Evolutionary conservation across 1,140 invertebrate genomes (phyloP).

Genomic region (Drosophila pseudoobscura): DNA sequence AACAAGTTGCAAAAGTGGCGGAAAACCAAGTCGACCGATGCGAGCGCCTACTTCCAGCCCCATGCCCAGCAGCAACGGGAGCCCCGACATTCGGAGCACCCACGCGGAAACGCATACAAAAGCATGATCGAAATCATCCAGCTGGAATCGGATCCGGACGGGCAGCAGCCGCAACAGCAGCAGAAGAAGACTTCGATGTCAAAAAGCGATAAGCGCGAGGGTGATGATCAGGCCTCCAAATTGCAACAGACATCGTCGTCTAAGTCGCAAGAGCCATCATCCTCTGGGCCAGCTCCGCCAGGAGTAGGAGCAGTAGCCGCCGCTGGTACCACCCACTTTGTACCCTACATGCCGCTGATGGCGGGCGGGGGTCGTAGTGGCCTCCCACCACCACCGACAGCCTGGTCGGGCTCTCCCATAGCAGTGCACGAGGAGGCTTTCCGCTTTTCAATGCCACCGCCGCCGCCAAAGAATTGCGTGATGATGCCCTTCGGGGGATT

Average conservation of each 20-base stretch:
- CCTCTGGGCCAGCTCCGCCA: neutral
- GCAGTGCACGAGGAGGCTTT: constrained; percentile 41
- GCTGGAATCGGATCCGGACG: neutral
- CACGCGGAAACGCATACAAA: too few relatives aligned
- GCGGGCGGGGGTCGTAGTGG: constrained; percentile 1
- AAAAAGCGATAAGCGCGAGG: too few relatives aligned
- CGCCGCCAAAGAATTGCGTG: neutral
- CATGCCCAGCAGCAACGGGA: constrained; percentile 20
- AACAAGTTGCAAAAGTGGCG: constrained; percentile 50
- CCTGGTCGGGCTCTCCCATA: constrained; percentile 35
- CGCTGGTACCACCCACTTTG: constrained; percentile 20
- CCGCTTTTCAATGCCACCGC: constrained; percentile 2
- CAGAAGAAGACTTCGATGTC: neutral
- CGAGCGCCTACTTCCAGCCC: constrained; percentile 46
- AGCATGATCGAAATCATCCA: too few relatives aligned
- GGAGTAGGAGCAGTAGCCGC: neutral
- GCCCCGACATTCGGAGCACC: too few relatives aligned
- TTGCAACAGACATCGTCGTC: too few relatives aligned
- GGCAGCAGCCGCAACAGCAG: neutral
- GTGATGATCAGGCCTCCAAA: too few relatives aligned
- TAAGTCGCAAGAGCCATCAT: neutral
- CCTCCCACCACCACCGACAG: constrained; percentile 5
- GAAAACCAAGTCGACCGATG: constrained; percentile 53
- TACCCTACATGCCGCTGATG: constrained; percentile 48
- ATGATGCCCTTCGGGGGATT: constrained; percentile 56